These are phyloP conservation scores for Setophaga coronata DNA, from an alignment of 2,113 vertebrate genomes.

Conservation along the genomic window DNA sequence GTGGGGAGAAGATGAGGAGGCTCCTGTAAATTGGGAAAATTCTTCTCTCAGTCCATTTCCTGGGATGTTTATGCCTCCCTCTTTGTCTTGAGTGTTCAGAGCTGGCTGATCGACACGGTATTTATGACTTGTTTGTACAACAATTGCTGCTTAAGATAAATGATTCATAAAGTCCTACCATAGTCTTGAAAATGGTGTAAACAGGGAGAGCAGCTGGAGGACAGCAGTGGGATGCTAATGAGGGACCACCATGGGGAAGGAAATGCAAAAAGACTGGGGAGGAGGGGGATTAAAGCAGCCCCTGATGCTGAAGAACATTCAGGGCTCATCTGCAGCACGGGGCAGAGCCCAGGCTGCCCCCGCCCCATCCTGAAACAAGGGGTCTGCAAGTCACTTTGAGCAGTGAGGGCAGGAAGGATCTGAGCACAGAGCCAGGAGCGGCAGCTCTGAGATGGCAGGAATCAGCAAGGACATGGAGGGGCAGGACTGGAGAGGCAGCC, in stretches of 20 bases:
- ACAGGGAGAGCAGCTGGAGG: constrained; percentile 41
- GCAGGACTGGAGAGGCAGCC: neutral
- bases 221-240: constrained; percentile 46
- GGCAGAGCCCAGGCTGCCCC: neutral
- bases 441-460: neutral
- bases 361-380: fast-evolving
- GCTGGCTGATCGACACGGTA: neutral
- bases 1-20: neutral
- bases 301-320: neutral
- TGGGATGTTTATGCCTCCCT: neutral
- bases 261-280: neutral
- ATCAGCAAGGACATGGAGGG: neutral
- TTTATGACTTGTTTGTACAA: constrained; percentile 4
- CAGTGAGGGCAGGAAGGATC: neutral
- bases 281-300: neutral
- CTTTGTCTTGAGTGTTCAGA: neutral
- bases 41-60: neutral
- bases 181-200: neutral
- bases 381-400: neutral
- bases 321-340: neutral
- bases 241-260: neutral
- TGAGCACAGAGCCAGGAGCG: neutral
- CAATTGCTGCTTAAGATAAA: constrained; percentile 58
- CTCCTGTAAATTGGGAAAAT: neutral
- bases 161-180: constrained; percentile 50